These are phyloP conservation scores for Bothrops jararaca DNA, from an alignment of 2,113 vertebrate genomes.

Conservation along the genomic window DNA sequence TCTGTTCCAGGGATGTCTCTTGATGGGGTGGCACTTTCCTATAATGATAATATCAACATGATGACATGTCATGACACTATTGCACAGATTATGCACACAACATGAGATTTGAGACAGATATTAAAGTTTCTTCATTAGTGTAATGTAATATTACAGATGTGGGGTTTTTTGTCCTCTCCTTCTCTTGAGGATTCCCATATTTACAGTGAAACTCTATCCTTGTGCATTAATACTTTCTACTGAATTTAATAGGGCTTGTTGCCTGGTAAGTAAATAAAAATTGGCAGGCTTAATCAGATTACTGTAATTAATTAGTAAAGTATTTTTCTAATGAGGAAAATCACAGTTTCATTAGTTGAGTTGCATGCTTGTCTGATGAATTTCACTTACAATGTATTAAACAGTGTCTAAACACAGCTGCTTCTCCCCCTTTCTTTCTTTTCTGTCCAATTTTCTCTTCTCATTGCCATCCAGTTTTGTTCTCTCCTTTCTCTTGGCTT, in stretches of 20 bases:
- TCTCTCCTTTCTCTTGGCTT: not conserved
- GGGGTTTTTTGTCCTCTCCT: not conserved
- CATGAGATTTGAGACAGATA: not conserved
- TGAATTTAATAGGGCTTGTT: not conserved
- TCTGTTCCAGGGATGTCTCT: not conserved
- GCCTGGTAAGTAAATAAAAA: not conserved
- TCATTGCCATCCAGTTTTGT: not conserved
- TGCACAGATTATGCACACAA: not conserved
- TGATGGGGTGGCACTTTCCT: not conserved
- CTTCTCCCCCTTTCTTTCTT: not conserved
- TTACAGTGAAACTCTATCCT: not conserved
- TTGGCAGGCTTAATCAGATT: not conserved
- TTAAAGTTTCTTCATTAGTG: not conserved
- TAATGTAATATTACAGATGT: not conserved
- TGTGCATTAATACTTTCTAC: not conserved
- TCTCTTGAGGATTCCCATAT: not conserved
- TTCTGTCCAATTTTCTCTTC: not conserved
- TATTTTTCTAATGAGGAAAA: not conserved
- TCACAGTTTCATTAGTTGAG: not conserved
- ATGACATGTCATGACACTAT: not conserved
- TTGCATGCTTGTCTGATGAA: not conserved
- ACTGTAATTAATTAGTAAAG: not conserved
- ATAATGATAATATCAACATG: not conserved
- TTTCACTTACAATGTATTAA: not conserved
- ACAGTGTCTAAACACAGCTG: not conserved